Conservation (phyloP, 37 sponge, comb jelly and placozoan species). For the Chondrosia reniformis region DNA sequence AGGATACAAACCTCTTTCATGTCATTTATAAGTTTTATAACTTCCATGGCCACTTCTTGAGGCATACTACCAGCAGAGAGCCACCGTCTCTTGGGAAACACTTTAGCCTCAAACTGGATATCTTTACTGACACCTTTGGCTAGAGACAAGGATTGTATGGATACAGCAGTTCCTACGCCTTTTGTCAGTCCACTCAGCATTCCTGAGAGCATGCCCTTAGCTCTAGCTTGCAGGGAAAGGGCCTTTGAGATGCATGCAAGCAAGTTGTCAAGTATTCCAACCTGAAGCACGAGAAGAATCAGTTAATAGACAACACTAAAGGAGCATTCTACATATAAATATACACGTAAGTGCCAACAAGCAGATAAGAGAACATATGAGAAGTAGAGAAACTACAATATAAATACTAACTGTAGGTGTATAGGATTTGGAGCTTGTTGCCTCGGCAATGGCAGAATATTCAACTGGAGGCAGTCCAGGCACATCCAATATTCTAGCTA, state of each 20-base stretch:
- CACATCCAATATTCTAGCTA: conserved; percentile 68
- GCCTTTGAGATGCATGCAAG: conserved; percentile 77
- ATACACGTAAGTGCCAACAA: no score
- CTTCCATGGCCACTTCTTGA: conserved; percentile 79
- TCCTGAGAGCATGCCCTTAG: conserved; percentile 14
- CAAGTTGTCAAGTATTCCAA: conserved; percentile 81
- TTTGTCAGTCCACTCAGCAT: conserved; percentile 4
- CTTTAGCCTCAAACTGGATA: conserved; percentile 49
- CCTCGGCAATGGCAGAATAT: conserved; percentile 81
- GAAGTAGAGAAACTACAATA: no score
- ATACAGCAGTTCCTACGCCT: neutral
- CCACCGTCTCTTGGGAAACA: conserved; percentile 66
- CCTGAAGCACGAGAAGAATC: no score
- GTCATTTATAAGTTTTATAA: conserved; percentile 74
- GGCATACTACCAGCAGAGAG: conserved; percentile 53
- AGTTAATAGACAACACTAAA: no score
- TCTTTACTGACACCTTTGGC: conserved; percentile 33
- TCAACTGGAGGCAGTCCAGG: conserved; percentile 74
- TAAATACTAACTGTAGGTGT: no score
- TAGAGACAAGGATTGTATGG: conserved; percentile 18
- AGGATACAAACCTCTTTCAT: conserved; percentile 61
- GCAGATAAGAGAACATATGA: no score
- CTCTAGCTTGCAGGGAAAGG: conserved; percentile 48
- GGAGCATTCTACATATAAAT: no score
- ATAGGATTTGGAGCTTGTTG: conserved; percentile 57